Evolutionary conservation across 2,888 invertebrate genomes (phyloP), one percentile per base, ranked within the genome.

Genomic region (Erpobdella octoculata): DNA sequence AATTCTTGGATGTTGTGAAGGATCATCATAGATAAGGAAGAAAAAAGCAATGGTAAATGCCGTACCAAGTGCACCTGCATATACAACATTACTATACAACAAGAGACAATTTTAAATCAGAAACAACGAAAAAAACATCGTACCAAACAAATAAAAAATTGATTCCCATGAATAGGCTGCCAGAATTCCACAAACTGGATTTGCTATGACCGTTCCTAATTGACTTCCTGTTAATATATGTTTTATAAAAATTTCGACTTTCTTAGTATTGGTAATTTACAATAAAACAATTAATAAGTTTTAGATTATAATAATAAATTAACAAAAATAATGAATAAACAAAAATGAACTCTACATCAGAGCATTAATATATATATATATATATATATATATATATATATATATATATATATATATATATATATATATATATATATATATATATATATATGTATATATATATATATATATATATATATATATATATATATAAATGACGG

Each of bases 141-240:
- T 12, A 75, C 75, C 75, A 71, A 75, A 75, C 25, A 75, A 36
- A 68, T 75, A 78, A 72, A 75, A 78, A 31, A 75, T 74, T 15
- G 79, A 78, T 8, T 79, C 79, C 81, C 81, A 81, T 3, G 89
- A 73, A 53, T 71, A 74, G n/a, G 75, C 89, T 78, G 91, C 91
- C 0, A 92, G 84, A 88, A 89, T 90, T 0, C 91, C 92, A 2
- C 90, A 89, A 76, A 91, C 81, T 0, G 92, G 91, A 78, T 91
- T 84, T 0, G 91, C 90, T 73, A 91, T 86, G 4, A 93, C 90
- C 65, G 93, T 92, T 53, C 93, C 93, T 80, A 93, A 89, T 83
- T 92, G 92, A 9, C 91, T 87, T 73, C 92, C 92, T 74, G 74
- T 21, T 67, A 73, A 59, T 28, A 53, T 25, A 3, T 18, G 5